Conservation (phyloP, 2,797 vertebrate genomes). For the Helostoma temminkii region DNA sequence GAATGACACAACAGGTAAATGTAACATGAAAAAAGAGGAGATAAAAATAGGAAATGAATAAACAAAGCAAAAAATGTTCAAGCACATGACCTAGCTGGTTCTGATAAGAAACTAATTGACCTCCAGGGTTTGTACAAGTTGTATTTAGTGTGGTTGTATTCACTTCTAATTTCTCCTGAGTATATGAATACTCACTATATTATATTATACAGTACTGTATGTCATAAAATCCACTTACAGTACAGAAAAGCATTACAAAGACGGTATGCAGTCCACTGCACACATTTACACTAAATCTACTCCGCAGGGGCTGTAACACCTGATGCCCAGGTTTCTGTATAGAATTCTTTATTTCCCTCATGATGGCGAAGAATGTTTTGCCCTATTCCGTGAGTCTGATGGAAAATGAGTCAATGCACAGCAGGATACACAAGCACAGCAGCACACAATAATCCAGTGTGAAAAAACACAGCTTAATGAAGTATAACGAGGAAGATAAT, state of each 20-base stretch:
- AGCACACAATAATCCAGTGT: neutral
- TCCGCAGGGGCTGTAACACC: constrained; percentile 5
- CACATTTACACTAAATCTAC: constrained; percentile 8
- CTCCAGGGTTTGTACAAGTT: constrained; percentile 1
- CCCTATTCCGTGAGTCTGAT: neutral
- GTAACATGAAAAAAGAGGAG: neutral
- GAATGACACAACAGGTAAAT: neutral
- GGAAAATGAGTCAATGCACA: neutral
- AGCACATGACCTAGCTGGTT: neutral
- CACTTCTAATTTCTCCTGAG: neutral
- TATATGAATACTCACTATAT: neutral
- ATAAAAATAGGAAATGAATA: neutral
- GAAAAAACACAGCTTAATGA: neutral
- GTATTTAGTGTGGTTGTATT: constrained; percentile 7
- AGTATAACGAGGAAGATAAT: neutral
- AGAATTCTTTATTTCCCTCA: neutral
- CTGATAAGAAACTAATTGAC: neutral
- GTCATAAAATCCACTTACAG: constrained; percentile 2
- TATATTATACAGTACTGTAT: neutral
- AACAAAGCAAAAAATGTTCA: neutral
- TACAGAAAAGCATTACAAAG: neutral
- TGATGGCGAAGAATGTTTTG: neutral
- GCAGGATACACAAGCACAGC: neutral
- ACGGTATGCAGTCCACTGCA: constrained; percentile 2
- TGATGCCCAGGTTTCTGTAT: neutral